phyloP scores from a whole-genome alignment of 1,140 invertebrate genomes.

The Eciton burchellii region DNA sequence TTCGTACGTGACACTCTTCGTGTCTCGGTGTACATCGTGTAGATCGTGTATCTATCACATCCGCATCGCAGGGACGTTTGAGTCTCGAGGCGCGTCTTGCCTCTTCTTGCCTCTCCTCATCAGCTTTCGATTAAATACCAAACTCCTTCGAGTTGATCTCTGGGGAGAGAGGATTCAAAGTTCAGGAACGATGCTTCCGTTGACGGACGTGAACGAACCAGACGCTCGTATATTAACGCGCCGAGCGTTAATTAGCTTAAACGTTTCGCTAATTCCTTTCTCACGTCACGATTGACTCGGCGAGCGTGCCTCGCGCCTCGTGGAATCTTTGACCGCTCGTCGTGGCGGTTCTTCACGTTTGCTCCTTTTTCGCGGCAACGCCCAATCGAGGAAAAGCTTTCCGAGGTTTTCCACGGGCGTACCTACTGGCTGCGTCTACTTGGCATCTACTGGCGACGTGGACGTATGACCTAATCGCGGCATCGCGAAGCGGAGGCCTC shows the following conservation, averaged over 20 bases:
- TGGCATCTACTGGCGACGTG: no score
- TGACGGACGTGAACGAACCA: constrained; percentile 48
- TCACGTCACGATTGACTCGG: constrained; percentile 26
- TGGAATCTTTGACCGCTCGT: neutral
- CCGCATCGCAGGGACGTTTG: no score
- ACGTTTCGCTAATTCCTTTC: constrained; percentile 43
- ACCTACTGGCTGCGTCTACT: no score
- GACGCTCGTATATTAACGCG: constrained; percentile 35
- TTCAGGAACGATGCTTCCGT: constrained; percentile 1
- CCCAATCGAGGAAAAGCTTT: no score
- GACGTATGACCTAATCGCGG: neutral
- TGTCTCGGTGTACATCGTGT: no score
- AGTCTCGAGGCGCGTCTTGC: no score
- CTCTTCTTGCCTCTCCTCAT: no score
- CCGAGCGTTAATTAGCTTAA: constrained; percentile 58
- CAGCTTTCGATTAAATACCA: no score
- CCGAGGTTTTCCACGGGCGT: no score
- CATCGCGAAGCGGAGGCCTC: constrained; percentile 4
- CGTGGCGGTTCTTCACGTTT: neutral
- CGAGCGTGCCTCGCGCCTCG: constrained; percentile 21
- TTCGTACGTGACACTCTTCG: no score
- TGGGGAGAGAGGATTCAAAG: constrained; percentile 5
- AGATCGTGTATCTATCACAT: no score
- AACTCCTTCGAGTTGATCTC: neutral
- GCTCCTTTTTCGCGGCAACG: neutral